A percentile compares a stretch with the other conserved stretches of the same genome.
Conservation (phyloP, 2,113 vertebrate genomes). For the Connochaetes taurinus region DNA sequence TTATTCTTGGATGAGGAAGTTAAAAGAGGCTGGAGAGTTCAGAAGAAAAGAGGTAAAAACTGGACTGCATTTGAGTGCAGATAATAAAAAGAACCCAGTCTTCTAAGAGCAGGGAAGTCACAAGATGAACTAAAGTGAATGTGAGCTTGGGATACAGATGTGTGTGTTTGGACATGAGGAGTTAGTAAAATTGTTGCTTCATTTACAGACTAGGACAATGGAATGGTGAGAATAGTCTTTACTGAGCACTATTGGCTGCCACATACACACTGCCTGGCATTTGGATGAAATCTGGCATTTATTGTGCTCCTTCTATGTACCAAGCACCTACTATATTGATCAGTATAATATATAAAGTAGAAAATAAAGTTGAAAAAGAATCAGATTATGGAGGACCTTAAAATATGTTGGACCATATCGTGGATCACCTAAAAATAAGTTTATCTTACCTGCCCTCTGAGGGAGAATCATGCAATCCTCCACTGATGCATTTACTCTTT, state of each 20-base stretch:
- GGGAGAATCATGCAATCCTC: not conserved
- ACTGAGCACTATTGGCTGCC: not conserved
- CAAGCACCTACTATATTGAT: not conserved
- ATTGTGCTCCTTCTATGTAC: not conserved
- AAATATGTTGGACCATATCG: not conserved
- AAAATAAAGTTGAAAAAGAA: not conserved
- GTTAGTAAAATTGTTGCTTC: not conserved
- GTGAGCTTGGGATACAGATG: not conserved
- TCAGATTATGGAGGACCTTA: not conserved
- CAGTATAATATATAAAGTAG: not conserved
- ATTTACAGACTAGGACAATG: not conserved
- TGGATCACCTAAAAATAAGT: not conserved
- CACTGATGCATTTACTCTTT: not conserved
- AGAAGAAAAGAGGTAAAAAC: not conserved
- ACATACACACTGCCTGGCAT: not conserved
- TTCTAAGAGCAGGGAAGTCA: not conserved
- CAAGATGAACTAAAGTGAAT: not conserved
- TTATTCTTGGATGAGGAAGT: not conserved
- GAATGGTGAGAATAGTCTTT: not conserved
- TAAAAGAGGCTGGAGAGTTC: not conserved
- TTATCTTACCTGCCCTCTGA: not conserved
- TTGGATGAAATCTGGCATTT: not conserved
- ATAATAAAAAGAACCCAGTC: not conserved
- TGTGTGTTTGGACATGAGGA: not conserved
- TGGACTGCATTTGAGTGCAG: not conserved